Evolutionary conservation across 1,140 invertebrate genomes (phyloP), one percentile per base, ranked within the genome.

Genomic region (Drosophila pectinifera): DNA sequence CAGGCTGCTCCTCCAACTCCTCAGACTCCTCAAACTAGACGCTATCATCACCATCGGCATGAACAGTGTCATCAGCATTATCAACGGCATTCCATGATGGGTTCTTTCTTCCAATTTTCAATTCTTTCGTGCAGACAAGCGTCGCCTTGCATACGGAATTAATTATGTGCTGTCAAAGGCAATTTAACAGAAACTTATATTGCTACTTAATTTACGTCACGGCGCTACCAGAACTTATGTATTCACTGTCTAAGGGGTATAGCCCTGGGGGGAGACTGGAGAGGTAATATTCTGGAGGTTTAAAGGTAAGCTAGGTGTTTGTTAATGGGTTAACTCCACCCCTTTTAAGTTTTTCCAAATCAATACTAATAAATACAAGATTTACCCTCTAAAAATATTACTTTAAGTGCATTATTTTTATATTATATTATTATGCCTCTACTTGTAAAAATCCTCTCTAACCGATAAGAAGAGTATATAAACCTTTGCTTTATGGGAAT

Each of bases 131-230:
- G 76, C 75, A 78, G 65, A 64, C 74, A 78, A 64, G 46, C 74
- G 38, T 48, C 64, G 76, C 84, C 63, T 75, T 63, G 84, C 84
- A 88, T 88, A 88, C 84, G 64, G 73, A 88, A 88, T 88, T 88
- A 89, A 88, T 88, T 89, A 86, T 86, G 83, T 78, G 72, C 76
- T 88, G 84, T 84, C 84, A 72, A 48, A 80, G 84, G 59, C 84
- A 88, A 84, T 88, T 88, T 83, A 80, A 77, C 84, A 88, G 68
- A 88, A 89, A 89, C 79, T 88, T 86, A 88, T 88, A 83, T 84
- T 84, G 85, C 84, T 84, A 84, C 84, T 88, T 90, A 88, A 88
- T 88, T 88, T 88, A 88, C 83, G 80, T 89, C 73, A 84, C 84
- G 83, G 84, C 83, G 83, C 83, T 88, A 80, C 80, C 80, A 88